Evolutionary conservation across 1,140 invertebrate species (phyloP).

Genomic region (Dryas iulia): DNA sequence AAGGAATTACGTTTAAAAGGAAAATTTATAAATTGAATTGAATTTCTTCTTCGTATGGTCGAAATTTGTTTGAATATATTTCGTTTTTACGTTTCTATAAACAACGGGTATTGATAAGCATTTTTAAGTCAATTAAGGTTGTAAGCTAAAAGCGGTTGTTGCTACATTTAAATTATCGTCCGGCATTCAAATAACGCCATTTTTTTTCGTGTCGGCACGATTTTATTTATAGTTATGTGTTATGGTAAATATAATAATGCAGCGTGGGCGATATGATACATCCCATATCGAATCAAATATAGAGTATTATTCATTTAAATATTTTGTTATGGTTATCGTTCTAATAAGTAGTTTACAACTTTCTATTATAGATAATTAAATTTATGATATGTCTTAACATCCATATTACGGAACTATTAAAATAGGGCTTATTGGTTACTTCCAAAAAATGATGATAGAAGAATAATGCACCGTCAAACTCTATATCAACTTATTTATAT

Average conservation of each 20-base stretch:
- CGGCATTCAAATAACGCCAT: constrained; percentile 79
- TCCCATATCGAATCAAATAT: constrained; percentile 45
- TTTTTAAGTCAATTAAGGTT: constrained; percentile 81
- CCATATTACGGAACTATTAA: not conserved
- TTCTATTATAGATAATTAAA: not conserved
- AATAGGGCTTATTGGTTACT: not conserved
- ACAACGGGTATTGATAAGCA: constrained; percentile 71
- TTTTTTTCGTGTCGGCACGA: constrained; percentile 77
- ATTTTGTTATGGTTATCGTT: constrained; percentile 36
- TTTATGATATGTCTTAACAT: not conserved
- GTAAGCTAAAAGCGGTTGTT: constrained; percentile 80
- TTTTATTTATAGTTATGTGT: constrained; percentile 74
- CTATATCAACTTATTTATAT: too few relatives aligned
- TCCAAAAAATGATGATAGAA: not conserved
- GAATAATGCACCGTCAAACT: not conserved
- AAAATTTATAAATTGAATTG: constrained; percentile 44
- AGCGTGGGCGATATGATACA: constrained; percentile 59
- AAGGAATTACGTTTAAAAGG: constrained; percentile 50
- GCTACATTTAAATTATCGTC: constrained; percentile 80
- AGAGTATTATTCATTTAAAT: constrained; percentile 45
- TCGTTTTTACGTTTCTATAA: constrained; percentile 44
- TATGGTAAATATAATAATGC: constrained; percentile 64
- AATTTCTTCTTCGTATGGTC: constrained; percentile 40
- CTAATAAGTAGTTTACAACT: constrained; percentile 17
- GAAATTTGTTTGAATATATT: constrained; percentile 33